Evolutionary conservation across 2,797 vertebrate species (phyloP), one percentile per base, ranked within the genome.

Genomic region (Urocyon cinereoargenteus): DNA sequence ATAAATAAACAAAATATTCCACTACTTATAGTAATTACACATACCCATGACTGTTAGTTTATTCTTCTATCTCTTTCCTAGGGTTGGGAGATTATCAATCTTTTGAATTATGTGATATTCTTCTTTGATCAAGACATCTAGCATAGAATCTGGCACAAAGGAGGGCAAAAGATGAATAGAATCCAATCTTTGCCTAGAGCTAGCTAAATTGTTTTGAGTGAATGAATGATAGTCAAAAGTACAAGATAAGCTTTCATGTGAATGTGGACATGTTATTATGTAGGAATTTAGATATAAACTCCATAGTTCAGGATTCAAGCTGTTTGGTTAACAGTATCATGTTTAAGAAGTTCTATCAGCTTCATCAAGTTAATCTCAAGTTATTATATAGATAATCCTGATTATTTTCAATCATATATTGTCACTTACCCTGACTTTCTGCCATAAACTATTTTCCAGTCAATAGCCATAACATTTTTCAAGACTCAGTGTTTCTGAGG

Each of bases 161-260:
- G 10, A 34, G 66, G 9, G 45, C 78, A 79, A 66, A 93, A 81
- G 18, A 51, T 75, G 6, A 91, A 49, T 68, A 93, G 11, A 77
- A 85, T 36, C 11, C 11, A 95, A 45, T 28, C 26, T 91, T 83
- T 40, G 59, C 28, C 18, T 93, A n/a, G 7, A 70, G 31, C 36
- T 55, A 2, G 6, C 45, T 78, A 92, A 91, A 86, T 84, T 72
- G 81, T 72, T 62, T 92, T 94, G 16, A 94, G 59, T 86, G 10
- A 86, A 90, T 83, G 10, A 83, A 61, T 72, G 12, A 28, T n/a
- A 79, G 24, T 83, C 6, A 86, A 92, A 96, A 96, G 13, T 51
- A 86, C 8, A 81, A 68, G 3, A 5, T 16, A 84, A 12, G 6
- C 2, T 91, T 96, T 86, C n/a, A 2, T 31, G 2, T 62, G 13